Conservation (phyloP, 2,888 invertebrate species). For the Melinaea marsaeus region DNA sequence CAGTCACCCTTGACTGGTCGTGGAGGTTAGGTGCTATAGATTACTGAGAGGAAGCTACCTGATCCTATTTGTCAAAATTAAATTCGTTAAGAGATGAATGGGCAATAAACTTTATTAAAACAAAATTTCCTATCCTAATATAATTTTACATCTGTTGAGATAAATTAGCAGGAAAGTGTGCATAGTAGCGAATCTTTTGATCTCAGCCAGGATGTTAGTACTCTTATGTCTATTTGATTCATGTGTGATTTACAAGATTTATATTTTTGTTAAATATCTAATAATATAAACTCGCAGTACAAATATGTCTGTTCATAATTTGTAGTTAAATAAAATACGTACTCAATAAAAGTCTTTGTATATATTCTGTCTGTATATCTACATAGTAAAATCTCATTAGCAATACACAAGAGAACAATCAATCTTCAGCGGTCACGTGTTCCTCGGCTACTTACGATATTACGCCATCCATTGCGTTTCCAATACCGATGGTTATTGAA, state of each 20-base stretch:
- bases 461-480: conserved; percentile 25
- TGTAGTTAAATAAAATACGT: no score
- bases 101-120: conserved; percentile 4
- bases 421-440: conserved; percentile 61
- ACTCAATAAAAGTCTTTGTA: conserved; percentile 1
- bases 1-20: background rate
- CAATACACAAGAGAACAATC: conserved; percentile 52
- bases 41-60: background rate
- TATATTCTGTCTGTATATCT: conserved; percentile 4
- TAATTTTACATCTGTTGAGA: conserved; percentile 35
- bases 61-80: background rate
- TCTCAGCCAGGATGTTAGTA: conserved; percentile 34
- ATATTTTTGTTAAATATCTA: no score
- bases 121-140: conserved; percentile 31
- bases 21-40: conserved; percentile 3
- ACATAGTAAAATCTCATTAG: conserved; percentile 35
- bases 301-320: no score
- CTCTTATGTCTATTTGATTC: conserved; percentile 22
- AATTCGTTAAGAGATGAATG: no score
- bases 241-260: conserved; percentile 9
- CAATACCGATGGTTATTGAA: conserved; percentile 21
- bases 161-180: conserved; percentile 32
- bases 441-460: conserved; percentile 32
- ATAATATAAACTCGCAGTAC: no score
- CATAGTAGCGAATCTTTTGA: conserved; percentile 32